A percentile compares a stretch with the other conserved stretches of the same genome.
These are phyloP conservation scores for Epinephelus lanceolatus DNA, from an alignment of 2,113 vertebrate genomes.

Conservation along the genomic window DNA sequence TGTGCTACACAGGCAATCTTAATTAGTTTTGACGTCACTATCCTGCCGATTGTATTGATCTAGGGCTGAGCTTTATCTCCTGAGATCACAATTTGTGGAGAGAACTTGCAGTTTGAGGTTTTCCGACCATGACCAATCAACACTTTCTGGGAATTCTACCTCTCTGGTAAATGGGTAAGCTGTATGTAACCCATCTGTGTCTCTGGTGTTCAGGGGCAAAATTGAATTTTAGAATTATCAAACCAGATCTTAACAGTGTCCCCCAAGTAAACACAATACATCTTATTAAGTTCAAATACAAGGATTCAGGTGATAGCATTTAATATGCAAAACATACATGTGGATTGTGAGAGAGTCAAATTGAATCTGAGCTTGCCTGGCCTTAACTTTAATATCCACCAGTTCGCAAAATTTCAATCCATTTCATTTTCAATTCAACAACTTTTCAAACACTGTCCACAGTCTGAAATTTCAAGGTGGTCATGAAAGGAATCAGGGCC, in stretches of 20 bases:
- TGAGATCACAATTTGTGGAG: slow-evolving; percentile 69
- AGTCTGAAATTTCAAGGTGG: slow-evolving; percentile 53
- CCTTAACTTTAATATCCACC: slow-evolving; percentile 11
- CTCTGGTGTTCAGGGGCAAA: neutral
- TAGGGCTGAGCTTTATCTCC: slow-evolving; percentile 59
- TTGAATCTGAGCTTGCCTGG: slow-evolving; percentile 28
- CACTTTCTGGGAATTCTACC: slow-evolving; percentile 29
- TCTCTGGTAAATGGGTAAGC: slow-evolving; percentile 24
- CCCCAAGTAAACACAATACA: neutral
- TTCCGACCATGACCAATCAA: slow-evolving; percentile 68
- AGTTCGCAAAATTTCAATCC: slow-evolving; percentile 3
- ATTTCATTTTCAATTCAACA: slow-evolving; percentile 44
- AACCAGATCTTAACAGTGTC: neutral
- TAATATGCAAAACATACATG: slow-evolving; percentile 12
- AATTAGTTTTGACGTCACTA: slow-evolving; percentile 82
- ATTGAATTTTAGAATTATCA: neutral
- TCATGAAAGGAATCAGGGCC: slow-evolving; percentile 50
- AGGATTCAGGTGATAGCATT: slow-evolving; percentile 8
- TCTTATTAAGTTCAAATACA: slow-evolving; percentile 16
- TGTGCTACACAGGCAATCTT: slow-evolving; percentile 75
- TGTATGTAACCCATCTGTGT: slow-evolving; percentile 4
- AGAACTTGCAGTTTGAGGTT: slow-evolving; percentile 57
- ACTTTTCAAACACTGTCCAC: slow-evolving; percentile 48
- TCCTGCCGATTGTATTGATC: slow-evolving; percentile 67
- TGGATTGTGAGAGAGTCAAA: neutral